Evolutionary conservation across 2,797 vertebrate species (phyloP), one percentile per base, ranked within the genome.

Genomic region (Novumbra hubbsi): DNA sequence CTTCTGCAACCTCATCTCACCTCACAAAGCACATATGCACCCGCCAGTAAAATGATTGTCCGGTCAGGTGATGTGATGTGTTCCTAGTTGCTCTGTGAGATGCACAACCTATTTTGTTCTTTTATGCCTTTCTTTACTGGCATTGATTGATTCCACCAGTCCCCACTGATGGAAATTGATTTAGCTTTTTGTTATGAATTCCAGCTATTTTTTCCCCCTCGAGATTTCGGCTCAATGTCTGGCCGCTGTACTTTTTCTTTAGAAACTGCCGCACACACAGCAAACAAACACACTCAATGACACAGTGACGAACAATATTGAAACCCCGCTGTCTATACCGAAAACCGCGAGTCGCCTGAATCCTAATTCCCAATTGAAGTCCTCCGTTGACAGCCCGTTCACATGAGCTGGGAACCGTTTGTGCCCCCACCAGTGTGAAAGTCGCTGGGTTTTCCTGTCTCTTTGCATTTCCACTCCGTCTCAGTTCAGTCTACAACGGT

Each of bases 161-260:
- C 80, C 90, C 84, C 85, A 74, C 87, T 93, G 94, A 94, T 93
- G 92, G 89, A 91, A 91, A 96, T 94, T 89, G 94, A 96, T 96
- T 93, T 89, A 12, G 41, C 14, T 88, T 90, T 90, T 90, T 89
- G 88, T 91, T 91, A 85, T 81, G 87, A 88, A 85, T 85, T 85
- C 85, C 73, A 27, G 80, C 79, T 2, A 64, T 48, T 80, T 85
- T 84, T 82, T 48, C 66, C 85, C 81, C 83, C 81, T 57, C 88
- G 89, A 92, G 89, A 91, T 94, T 95, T 93, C 88, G 88, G 87
- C 79, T 88, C 87, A 75, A 74, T 86, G 88, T 83, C 45, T 86
- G 89, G 81, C 41, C 66, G 90, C 90, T 90, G 87, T 79, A 80
- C 84, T 87, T 82, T 85, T 77, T 81, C 84, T 70, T 45, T 12